phyloP scores from a whole-genome alignment of 2,797 vertebrate species.

The Spinibarbus caldwelli region DNA sequence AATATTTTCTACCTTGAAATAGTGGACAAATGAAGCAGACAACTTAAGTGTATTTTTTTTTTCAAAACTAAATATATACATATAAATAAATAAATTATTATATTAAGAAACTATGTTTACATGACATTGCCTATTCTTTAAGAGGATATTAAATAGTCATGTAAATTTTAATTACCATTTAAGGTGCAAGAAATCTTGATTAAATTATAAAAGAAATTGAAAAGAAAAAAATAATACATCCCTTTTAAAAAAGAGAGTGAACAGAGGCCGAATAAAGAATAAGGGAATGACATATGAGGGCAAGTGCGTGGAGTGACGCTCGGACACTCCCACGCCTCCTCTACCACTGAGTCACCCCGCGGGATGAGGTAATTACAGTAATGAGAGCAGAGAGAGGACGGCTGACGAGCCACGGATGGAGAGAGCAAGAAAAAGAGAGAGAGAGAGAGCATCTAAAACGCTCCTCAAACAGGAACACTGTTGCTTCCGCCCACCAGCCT shows the following conservation, averaged over 20 bases:
- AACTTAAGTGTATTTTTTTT: too few relatives aligned
- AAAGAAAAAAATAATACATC: background rate
- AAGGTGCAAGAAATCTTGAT: background rate
- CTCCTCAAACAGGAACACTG: conserved; percentile 39
- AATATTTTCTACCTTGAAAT: too few relatives aligned
- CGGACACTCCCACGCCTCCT: conserved; percentile 49
- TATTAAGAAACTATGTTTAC: background rate
- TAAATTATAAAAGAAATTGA: background rate
- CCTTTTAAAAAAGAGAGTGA: background rate
- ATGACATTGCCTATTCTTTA: background rate
- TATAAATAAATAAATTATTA: background rate
- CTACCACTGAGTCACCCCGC: conserved; percentile 54
- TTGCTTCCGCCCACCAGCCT: conserved; percentile 64
- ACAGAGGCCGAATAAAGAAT: background rate
- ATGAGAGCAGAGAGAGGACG: conserved; percentile 46
- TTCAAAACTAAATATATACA: too few relatives aligned
- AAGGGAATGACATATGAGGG: conserved; percentile 6
- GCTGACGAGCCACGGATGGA: conserved; percentile 17
- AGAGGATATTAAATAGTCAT: too few relatives aligned
- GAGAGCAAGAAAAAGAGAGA: conserved; percentile 7
- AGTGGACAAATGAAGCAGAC: too few relatives aligned
- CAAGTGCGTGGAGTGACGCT: conserved; percentile 37
- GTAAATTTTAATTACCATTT: too few relatives aligned
- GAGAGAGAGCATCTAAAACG: background rate
- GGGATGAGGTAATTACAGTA: conserved; percentile 61